These are phyloP conservation scores for Lepidochrysops patricia DNA, from an alignment of 2,888 invertebrate genomes.

Conservation along the genomic window DNA sequence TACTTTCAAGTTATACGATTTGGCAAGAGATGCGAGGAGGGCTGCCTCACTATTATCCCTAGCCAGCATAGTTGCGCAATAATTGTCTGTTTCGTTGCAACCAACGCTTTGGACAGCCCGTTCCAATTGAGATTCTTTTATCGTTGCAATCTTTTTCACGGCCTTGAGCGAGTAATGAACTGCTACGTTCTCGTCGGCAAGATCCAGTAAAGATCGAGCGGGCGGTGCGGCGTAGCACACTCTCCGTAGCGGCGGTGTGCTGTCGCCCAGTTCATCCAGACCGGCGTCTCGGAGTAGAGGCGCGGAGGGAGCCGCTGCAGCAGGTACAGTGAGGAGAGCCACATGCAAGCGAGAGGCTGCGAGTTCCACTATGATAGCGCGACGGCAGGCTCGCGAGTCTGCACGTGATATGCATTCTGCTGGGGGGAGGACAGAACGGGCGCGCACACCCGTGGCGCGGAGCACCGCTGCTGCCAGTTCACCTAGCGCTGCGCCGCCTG, in stretches of 20 bases:
- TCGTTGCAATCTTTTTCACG: neutral
- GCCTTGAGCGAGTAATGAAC: conserved; percentile 28
- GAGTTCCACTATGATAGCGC: conserved; percentile 29
- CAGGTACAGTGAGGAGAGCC: conserved; percentile 36
- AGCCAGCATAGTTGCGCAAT: conserved; percentile 39
- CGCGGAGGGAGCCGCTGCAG: conserved; percentile 31
- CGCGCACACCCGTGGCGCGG: conserved; percentile 30
- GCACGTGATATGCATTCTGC: conserved; percentile 25
- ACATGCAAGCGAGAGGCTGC: conserved; percentile 29
- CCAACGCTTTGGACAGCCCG: neutral
- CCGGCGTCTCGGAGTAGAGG: conserved; percentile 41
- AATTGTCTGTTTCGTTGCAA: neutral
- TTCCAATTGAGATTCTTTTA: neutral
- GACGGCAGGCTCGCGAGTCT: conserved; percentile 27
- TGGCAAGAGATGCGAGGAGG: conserved; percentile 31
- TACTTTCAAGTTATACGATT: conserved; percentile 30
- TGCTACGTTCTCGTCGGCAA: conserved; percentile 34
- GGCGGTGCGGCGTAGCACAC: conserved; percentile 35
- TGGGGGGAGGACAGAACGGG: conserved; percentile 28
- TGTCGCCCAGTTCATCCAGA: conserved; percentile 45
- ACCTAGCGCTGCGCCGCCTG: conserved; percentile 23
- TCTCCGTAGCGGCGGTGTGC: conserved; percentile 39
- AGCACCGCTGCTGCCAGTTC: conserved; percentile 28
- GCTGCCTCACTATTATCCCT: conserved; percentile 36
- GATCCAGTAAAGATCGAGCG: conserved; percentile 45